A percentile compares a stretch with the other conserved stretches of the same genome.
Evolutionary conservation across 2,113 vertebrate genomes (phyloP).

Genomic region (Sylvietta virens): DNA sequence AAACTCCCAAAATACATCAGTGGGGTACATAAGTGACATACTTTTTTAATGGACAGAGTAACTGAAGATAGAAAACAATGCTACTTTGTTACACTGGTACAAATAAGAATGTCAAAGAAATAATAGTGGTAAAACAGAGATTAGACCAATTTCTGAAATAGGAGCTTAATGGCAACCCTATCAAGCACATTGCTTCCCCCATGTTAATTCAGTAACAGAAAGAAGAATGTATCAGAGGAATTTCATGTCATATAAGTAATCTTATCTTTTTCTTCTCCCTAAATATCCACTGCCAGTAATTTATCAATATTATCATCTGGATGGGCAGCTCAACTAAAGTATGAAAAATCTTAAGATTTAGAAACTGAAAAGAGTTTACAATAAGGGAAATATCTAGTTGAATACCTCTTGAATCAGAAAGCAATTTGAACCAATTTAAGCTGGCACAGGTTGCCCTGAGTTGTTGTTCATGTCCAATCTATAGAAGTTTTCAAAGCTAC

Average conservation of each 20-base stretch:
- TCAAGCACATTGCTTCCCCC: background rate
- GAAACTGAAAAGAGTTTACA: background rate
- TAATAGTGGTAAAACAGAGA: background rate
- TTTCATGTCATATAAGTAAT: background rate
- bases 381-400: background rate
- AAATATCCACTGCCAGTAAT: background rate
- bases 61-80: background rate
- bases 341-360: background rate
- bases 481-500: background rate
- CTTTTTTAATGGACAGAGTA: background rate
- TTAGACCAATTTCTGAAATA: background rate
- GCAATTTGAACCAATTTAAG: background rate
- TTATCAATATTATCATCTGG: background rate
- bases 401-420: background rate
- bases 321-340: background rate
- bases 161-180: fast-evolving
- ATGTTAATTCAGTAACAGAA: background rate
- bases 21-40: background rate
- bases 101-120: background rate
- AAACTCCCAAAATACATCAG: too few relatives aligned
- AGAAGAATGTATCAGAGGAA: background rate
- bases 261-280: background rate
- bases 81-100: background rate
- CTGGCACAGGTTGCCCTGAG: background rate
- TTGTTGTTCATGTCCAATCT: fast-evolving